phyloP scores from a whole-genome alignment of 1,140 invertebrate genomes.

The Eciton burchellii region DNA sequence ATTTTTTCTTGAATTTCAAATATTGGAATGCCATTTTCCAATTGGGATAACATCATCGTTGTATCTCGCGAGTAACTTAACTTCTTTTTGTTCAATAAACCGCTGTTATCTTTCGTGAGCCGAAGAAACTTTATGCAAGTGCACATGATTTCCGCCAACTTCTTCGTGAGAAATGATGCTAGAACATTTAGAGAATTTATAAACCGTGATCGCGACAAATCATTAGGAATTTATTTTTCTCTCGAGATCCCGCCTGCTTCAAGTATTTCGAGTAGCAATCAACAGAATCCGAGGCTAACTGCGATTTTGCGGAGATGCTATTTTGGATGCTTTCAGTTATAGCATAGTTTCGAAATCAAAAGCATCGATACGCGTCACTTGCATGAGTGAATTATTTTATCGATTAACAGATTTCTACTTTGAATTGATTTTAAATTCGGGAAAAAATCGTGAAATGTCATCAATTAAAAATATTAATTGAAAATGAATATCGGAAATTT shows the following conservation, averaged over 20 bases:
- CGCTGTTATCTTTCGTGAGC: neutral
- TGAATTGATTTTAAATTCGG: no score
- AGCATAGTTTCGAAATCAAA: constrained; percentile 47
- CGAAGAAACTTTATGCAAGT: neutral
- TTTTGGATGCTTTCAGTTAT: constrained; percentile 26
- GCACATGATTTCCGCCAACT: neutral
- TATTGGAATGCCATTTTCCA: constrained; percentile 10
- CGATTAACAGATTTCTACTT: no score
- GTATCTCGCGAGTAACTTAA: neutral
- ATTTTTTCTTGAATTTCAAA: neutral
- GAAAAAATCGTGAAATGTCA: no score
- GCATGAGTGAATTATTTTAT: neutral
- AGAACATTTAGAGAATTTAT: neutral
- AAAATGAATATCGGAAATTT: neutral
- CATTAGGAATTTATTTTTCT: neutral
- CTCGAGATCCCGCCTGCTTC: neutral
- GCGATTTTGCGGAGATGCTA: neutral
- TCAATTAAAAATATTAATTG: neutral
- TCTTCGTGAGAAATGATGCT: neutral
- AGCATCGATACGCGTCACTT: neutral
- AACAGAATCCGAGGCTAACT: neutral
- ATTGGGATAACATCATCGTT: no score
- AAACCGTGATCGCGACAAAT: neutral
- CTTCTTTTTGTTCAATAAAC: neutral
- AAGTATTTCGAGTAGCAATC: neutral